phyloP scores from a whole-genome alignment of 2,797 vertebrate species.

The Eospalax fontanierii region DNA sequence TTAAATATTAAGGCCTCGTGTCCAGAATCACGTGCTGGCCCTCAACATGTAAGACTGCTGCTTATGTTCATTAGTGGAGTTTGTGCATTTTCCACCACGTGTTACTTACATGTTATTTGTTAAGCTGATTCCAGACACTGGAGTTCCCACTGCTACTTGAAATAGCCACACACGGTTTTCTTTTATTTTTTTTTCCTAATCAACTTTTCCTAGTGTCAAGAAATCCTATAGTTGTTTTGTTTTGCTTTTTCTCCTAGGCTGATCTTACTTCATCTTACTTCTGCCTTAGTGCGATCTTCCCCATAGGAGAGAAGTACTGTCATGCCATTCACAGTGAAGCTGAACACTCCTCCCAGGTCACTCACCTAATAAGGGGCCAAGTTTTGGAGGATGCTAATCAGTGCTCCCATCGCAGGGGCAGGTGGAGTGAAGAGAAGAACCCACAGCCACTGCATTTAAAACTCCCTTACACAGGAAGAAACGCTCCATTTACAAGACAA shows the following conservation, averaged over 20 bases:
- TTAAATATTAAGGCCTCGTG: slow-evolving; percentile 9
- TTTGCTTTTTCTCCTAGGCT: background rate
- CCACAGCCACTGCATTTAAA: background rate
- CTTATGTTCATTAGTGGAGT: background rate
- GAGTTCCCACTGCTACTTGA: background rate
- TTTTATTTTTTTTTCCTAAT: background rate
- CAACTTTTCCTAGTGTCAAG: background rate
- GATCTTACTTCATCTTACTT: background rate
- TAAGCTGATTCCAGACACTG: background rate
- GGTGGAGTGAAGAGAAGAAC: background rate
- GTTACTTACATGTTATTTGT: background rate
- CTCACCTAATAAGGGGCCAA: background rate
- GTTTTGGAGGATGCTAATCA: background rate
- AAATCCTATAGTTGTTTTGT: background rate
- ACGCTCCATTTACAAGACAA: slow-evolving; percentile 9
- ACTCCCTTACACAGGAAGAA: slow-evolving; percentile 18
- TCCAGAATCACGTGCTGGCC: background rate
- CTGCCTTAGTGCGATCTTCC: background rate
- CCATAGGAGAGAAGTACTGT: background rate
- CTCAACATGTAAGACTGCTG: background rate
- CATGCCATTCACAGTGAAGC: background rate
- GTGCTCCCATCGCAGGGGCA: background rate
- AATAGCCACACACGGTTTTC: background rate
- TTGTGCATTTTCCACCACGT: background rate
- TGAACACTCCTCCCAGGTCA: background rate